A percentile compares a stretch with the other conserved stretches of the same genome.
Evolutionary conservation across 2,113 vertebrate species (phyloP).

Genomic region (Piliocolobus tephrosceles): DNA sequence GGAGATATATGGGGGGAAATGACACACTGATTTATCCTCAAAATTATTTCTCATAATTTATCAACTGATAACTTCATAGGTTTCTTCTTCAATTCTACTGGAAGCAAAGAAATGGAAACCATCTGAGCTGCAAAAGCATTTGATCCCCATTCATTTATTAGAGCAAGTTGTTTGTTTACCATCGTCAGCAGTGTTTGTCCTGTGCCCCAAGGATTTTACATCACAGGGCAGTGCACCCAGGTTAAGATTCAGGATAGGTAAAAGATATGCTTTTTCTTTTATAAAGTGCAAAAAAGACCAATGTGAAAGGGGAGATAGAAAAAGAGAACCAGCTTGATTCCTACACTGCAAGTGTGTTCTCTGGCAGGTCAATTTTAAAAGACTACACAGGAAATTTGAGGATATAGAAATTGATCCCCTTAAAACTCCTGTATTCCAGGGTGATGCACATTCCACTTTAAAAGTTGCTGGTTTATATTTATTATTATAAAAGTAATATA

Average conservation of each 20-base stretch:
- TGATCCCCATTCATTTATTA: slow-evolving; percentile 41
- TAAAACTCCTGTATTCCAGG: neutral
- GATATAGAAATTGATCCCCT: slow-evolving; percentile 38
- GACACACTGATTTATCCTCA: slow-evolving; percentile 51
- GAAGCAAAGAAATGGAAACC: slow-evolving; percentile 24
- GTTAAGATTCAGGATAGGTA: slow-evolving; percentile 45
- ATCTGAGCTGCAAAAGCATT: slow-evolving; percentile 48
- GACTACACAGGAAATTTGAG: slow-evolving; percentile 39
- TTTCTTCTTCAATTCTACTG: slow-evolving; percentile 54
- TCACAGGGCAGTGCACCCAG: neutral
- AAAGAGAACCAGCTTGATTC: slow-evolving; percentile 42
- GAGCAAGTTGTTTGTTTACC: slow-evolving; percentile 47
- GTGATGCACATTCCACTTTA: slow-evolving; percentile 27
- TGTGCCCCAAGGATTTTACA: slow-evolving; percentile 50
- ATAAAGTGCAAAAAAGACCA: slow-evolving; percentile 29
- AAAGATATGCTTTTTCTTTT: slow-evolving; percentile 55
- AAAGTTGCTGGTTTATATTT: slow-evolving; percentile 42
- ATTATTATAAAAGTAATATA: slow-evolving; percentile 39
- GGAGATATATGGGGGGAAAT: slow-evolving; percentile 2
- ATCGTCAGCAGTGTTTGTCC: slow-evolving; percentile 33
- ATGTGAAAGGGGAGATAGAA: slow-evolving; percentile 19
- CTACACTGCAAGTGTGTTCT: slow-evolving; percentile 14
- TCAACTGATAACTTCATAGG: slow-evolving; percentile 39
- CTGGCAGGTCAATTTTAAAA: slow-evolving; percentile 61
- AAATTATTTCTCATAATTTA: slow-evolving; percentile 60